Base-by-base conservation (phyloP, 2,113 vertebrate species). In the Taurulus bubalis region DNA sequence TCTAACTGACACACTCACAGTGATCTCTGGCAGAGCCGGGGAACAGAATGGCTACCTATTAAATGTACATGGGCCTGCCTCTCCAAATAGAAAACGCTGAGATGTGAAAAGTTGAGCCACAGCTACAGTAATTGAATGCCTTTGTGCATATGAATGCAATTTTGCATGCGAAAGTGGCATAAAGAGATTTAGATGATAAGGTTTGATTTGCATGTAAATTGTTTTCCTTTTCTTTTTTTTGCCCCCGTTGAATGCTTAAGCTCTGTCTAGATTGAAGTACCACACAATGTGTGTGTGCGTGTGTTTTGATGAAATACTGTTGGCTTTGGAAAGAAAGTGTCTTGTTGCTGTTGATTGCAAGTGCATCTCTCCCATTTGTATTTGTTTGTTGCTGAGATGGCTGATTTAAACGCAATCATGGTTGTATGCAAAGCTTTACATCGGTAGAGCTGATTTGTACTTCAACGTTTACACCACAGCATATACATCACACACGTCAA, bases 171-270 rank as follows among this genome's bases (percentile, higher is more conserved):
- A 82, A 92, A 93, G 82, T 92, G 91, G 86, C 81, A 92, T 84
- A 91, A 89, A 86, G 86, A 94, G 93, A 94, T 90, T 84, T 87
- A 83, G 80, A 89, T 92, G 93, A 94, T 95, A 95, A 93, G 91
- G 83, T 94, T 94, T 91, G 93, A 95, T 95, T 95, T 95, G 93
- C 94, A 95, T 95, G 94, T 90, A 95, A 95, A 95, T 94, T 94
- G 91, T 94, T 94, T 92, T 94, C 85, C 6, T 59, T 59, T 90
- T 80, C 6, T 87, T 87, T 64, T 80, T 71, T n/a, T 71, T 60
- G 24, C 79, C 68, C 75, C 77, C 77, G 34, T 86, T 86, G 83
- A 86, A 87, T 88, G 82, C 82, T 92, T 82, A 83, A 84, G 59
- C 71, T 79, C 79, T 14, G 1, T 75, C 86, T 79, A 63, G 80